phyloP scores from a whole-genome alignment of 2,888 invertebrate species.

The Perizoma flavofasciatum region DNA sequence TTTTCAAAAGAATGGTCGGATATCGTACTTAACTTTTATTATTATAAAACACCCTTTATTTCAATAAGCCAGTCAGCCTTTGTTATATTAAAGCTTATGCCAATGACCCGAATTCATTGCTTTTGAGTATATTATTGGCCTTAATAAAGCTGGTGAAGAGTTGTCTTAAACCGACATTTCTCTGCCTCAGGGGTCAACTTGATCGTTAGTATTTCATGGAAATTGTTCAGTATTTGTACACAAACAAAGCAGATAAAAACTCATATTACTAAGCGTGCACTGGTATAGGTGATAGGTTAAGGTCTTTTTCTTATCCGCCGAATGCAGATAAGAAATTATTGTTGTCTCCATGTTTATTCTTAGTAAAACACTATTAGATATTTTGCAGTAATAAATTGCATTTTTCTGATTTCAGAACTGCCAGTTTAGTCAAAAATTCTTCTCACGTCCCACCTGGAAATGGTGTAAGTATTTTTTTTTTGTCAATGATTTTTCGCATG shows the following conservation, averaged over 20 bases:
- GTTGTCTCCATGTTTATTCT: not conserved
- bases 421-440: slow-evolving; percentile 74
- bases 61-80: no score
- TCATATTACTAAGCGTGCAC: slow-evolving; percentile 8
- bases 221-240: slow-evolving; percentile 1
- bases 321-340: slow-evolving; percentile 12
- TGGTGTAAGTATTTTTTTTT: slow-evolving; percentile 75
- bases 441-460: slow-evolving; percentile 81
- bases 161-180: not conserved
- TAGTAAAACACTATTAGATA: not conserved
- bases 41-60: no score
- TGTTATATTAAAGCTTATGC: no score
- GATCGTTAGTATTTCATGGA: slow-evolving; percentile 8
- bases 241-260: slow-evolving; percentile 13
- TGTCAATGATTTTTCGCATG: no score
- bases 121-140: no score
- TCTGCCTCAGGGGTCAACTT: not conserved
- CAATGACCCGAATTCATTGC: no score
- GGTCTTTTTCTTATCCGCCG: slow-evolving; percentile 12
- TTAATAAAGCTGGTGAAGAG: no score
- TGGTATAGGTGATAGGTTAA: slow-evolving; percentile 12
- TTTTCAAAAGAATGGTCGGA: no score
- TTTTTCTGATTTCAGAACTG: slow-evolving; percentile 70
- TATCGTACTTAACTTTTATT: no score
- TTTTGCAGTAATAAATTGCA: not conserved